Evolutionary conservation across 2,797 vertebrate species (phyloP).

Genomic region (Sebastes alutus): DNA sequence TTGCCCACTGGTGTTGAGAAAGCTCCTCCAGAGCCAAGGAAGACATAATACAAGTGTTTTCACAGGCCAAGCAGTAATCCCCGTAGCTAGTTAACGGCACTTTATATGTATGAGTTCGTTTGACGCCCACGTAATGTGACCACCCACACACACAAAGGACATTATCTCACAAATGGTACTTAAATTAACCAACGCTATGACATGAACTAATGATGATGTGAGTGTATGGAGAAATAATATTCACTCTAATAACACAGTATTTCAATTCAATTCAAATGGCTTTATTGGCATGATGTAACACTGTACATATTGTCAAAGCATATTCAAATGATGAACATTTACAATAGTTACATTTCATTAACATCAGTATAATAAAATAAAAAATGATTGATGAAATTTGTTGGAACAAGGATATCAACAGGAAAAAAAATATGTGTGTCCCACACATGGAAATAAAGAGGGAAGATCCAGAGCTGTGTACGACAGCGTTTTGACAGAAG

Average conservation of each 20-base stretch:
- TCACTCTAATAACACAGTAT: neutral
- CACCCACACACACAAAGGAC: neutral
- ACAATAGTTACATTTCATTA: too few relatives aligned
- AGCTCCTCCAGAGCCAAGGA: neutral
- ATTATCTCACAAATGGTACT: neutral
- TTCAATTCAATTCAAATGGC: too few relatives aligned
- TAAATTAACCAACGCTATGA: neutral
- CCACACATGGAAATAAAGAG: slow-evolving; percentile 5
- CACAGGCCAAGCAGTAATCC: neutral
- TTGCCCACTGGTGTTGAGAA: neutral
- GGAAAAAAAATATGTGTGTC: neutral
- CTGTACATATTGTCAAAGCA: too few relatives aligned
- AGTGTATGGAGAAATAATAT: neutral
- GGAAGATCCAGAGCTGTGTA: slow-evolving; percentile 22
- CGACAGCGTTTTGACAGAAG: slow-evolving; percentile 63
- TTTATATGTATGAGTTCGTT: neutral
- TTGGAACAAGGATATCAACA: too few relatives aligned
- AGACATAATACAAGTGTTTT: neutral
- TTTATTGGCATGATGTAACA: too few relatives aligned
- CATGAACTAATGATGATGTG: neutral
- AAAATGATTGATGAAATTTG: too few relatives aligned
- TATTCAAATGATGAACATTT: too few relatives aligned
- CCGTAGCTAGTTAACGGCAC: neutral
- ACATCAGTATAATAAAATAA: too few relatives aligned
- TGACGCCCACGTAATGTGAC: neutral